Evolutionary conservation across 2,888 invertebrate species (phyloP), one percentile per base, ranked within the genome.

Genomic region (Oconnorella tubifera): DNA sequence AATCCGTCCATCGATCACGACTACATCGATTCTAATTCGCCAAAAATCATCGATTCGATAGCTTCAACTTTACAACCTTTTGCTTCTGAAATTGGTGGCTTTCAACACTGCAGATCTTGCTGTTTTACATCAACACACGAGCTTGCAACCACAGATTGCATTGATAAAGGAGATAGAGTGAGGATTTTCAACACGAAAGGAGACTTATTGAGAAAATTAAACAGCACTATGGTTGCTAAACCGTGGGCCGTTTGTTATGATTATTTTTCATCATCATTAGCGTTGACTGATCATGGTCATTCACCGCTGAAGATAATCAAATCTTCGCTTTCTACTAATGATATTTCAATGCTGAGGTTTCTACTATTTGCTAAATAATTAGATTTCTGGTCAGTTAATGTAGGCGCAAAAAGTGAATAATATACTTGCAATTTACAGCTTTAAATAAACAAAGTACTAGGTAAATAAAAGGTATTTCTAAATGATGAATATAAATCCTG

Each of bases 261-360:
- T 56, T n/a, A 23, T 0, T 33, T 23, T 3, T 10, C 56, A 27
- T 23, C 25, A 1, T 40, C 33, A 33, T 40, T 64, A 28, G n/a
- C 51, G 1, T 33, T 64, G 23, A 64, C 64, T 4, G 64, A 64
- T 33, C 64, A 64, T 48, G 64, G 64, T 10, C 28, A 27, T 28
- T 33, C 59, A 2, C 27, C 33, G 33, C 19, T 62, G n/a, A 62
- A 58, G 48, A 58, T 33, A n/a, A 3, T 58, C 25, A 40, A 40
- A 40, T 40, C 40, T 14, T 14, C 6, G 10, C 40, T 40, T 19
- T 40, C 40, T 40, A 40, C 40, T 19, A 40, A 40, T 19, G 40
- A 40, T 19, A 40, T 40, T 14, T 40, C 40, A 14, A 40, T 40
- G 40, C 40, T 40, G 40, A 40, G 40, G 40, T 40, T 40, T n/a